A percentile compares a stretch with the other conserved stretches of the same genome.
Evolutionary conservation across 2,888 invertebrate species (phyloP).

Genomic region (Polydrusus pterygomalis): DNA sequence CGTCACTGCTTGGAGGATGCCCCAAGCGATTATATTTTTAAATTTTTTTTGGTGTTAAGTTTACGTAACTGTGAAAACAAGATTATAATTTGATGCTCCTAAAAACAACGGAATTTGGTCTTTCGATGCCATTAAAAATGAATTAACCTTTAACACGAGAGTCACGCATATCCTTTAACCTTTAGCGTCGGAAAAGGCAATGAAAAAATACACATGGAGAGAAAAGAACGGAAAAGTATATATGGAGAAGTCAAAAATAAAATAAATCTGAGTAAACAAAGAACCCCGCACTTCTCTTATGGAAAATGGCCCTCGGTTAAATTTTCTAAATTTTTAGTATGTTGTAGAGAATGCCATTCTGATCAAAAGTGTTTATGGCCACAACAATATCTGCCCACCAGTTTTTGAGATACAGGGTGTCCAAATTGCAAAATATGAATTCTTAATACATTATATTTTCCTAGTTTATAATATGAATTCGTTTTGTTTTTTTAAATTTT

Average conservation of each 20-base stretch:
- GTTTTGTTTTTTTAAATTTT: too few species aligned
- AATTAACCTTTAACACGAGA: conserved; percentile 44
- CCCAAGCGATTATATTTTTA: neutral
- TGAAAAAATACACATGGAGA: neutral
- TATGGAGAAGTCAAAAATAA: neutral
- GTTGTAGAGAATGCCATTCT: too few species aligned
- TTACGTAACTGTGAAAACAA: conserved; percentile 18
- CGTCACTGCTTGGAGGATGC: neutral
- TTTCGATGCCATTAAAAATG: conserved; percentile 39
- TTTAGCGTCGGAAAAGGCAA: conserved; percentile 28
- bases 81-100: neutral
- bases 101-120: conserved; percentile 41
- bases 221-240: neutral
- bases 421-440: too few species aligned
- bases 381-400: too few species aligned
- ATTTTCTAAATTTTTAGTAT: too few species aligned
- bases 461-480: too few species aligned
- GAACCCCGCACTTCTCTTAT: too few species aligned
- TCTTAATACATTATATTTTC: too few species aligned
- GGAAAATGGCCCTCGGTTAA: too few species aligned
- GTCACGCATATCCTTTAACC: conserved; percentile 44
- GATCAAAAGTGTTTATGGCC: too few species aligned
- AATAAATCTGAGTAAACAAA: too few species aligned
- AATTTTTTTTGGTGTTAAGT: neutral
- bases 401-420: too few species aligned